phyloP scores from a whole-genome alignment of 2,888 invertebrate genomes.

The Cheiracanthium punctorium region DNA sequence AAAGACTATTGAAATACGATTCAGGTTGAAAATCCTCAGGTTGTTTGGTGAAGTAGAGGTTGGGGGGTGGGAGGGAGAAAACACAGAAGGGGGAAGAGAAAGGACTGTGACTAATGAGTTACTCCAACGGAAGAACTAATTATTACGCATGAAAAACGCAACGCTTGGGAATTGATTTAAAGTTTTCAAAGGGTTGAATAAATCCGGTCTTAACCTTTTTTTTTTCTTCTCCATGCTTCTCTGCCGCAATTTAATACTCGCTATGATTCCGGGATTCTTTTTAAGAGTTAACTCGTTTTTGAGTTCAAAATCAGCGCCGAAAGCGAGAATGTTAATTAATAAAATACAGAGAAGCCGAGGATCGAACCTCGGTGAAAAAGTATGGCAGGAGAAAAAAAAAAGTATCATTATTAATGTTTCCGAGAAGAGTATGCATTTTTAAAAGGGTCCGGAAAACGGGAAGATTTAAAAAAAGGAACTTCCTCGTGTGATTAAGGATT shows the following conservation, averaged over 20 bases:
- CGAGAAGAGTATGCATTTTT: background rate
- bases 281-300: conserved; percentile 25
- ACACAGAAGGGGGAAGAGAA: background rate
- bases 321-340: conserved; percentile 62
- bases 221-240: conserved; percentile 10
- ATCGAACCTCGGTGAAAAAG: background rate
- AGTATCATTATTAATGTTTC: conserved; percentile 11
- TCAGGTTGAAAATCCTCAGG: conserved; percentile 42
- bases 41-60: conserved; percentile 18
- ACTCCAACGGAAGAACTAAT: conserved; percentile 58
- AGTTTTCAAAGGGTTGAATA: conserved; percentile 70
- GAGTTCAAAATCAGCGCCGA: conserved; percentile 40
- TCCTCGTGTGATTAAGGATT: conserved; percentile 36
- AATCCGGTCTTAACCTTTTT: conserved; percentile 41
- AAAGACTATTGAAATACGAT: conserved; percentile 70
- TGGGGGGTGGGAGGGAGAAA: conserved; percentile 14
- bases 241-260: conserved; percentile 14
- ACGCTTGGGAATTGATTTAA: conserved; percentile 65
- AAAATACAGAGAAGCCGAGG: conserved; percentile 15
- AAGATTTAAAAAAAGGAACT: background rate
- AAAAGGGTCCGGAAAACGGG: background rate
- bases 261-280: conserved; percentile 17
- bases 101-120: conserved; percentile 63
- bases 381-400: background rate
- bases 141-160: conserved; percentile 63